phyloP scores from a whole-genome alignment of 2,797 vertebrate genomes.

The Falco cherrug region DNA sequence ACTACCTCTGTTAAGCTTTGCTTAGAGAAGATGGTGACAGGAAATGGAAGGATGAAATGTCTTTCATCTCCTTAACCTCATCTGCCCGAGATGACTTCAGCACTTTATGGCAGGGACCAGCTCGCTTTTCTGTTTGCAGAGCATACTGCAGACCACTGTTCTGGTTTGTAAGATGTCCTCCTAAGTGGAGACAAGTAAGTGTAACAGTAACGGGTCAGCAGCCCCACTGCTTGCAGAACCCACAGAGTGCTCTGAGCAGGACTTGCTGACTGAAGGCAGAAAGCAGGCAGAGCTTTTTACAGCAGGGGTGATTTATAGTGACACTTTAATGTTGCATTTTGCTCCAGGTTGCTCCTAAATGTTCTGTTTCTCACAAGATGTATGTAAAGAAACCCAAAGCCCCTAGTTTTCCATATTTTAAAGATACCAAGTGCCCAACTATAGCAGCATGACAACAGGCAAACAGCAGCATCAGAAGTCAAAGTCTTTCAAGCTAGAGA shows the following conservation, averaged over 20 bases:
- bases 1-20: background rate
- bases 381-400: background rate
- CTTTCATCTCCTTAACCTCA: background rate
- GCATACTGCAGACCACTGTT: background rate
- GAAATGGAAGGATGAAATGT: background rate
- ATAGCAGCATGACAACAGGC: background rate
- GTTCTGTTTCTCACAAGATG: background rate
- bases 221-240: background rate
- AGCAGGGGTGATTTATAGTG: background rate
- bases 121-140: background rate
- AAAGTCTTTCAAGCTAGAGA: background rate
- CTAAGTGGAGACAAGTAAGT: background rate
- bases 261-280: background rate
- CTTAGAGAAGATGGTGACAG: background rate
- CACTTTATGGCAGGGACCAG: background rate
- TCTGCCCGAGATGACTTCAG: background rate
- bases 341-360: background rate
- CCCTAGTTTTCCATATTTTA: background rate
- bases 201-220: background rate
- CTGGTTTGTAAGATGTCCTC: background rate
- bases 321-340: background rate
- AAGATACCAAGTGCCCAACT: background rate
- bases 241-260: background rate
- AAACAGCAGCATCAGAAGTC: background rate
- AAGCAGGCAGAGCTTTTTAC: background rate